Base-by-base conservation (phyloP, 2,113 vertebrate genomes). In the Leptobrachium leishanense region DNA sequence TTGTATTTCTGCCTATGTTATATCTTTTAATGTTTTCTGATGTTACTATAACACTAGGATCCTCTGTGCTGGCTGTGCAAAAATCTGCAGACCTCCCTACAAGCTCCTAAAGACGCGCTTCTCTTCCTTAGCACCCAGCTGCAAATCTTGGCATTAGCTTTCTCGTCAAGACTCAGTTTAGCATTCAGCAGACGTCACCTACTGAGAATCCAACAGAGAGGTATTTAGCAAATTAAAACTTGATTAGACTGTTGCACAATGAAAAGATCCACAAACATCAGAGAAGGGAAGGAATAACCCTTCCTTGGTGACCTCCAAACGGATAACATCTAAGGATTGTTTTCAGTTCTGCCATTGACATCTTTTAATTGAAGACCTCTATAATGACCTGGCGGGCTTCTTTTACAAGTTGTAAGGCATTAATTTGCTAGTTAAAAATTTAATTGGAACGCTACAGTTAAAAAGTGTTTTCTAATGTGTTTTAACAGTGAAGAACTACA, bases 201-300 rank as follows among this genome's bases (percentile, higher is more conserved):
- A 80, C 71, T 80, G 71, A 80, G 77, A 80, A 67, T 80, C 71
- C 67, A 68, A 74, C 77, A 74, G 77, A 80, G 77, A 80, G 77
- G 77, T 80, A 80, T 80, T 80, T 80, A 80, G 77, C 71, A 55
- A 74, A 80, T 80, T 70, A 80, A 80, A 80, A 74, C 77, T 67
- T 74, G 77, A 80, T 74, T 74, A 80, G 77, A 67, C 70, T 63
- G 67, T 74, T 74, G 74, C 77, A 80, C 72, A 74, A 80, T 80
- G 64, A 80, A 80, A 74, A 74, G 77, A 79, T 43, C 50, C 70
- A 74, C 67, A 62, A 66, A 40, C 63, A 11, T n/a, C 72, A 55
- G 64, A 66, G 53, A n/a, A 41, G 41, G 40, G 71, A 15, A 46
- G 42, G 46, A 44, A 69, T 73, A 80, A 74, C 77, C 71, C 77